Conservation (phyloP, 2,888 invertebrate species). For the Conus canariensis region DNA sequence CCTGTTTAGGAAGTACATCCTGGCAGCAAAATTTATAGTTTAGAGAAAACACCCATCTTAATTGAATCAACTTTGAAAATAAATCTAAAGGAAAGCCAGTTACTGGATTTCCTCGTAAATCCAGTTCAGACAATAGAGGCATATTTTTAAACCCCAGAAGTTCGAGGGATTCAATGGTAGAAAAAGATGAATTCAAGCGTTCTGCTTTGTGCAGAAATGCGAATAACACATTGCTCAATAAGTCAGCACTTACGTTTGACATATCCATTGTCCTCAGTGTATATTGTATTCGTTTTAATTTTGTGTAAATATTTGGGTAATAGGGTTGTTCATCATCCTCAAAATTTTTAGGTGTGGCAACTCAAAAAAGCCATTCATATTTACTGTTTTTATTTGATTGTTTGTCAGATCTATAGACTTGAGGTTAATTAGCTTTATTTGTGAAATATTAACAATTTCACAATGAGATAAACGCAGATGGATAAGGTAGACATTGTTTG, state of each 20-base stretch:
- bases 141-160: not conserved
- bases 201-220: not conserved
- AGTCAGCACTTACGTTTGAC: not conserved
- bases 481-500: not conserved
- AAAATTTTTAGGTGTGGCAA: too few relatives aligned
- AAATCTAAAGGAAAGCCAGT: not conserved
- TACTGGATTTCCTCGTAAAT: not conserved
- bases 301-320: too few relatives aligned
- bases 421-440: not conserved
- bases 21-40: not conserved
- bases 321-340: too few relatives aligned
- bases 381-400: not conserved
- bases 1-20: not conserved
- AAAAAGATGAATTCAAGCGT: not conserved
- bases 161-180: not conserved
- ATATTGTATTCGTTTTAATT: not conserved
- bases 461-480: not conserved
- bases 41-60: not conserved
- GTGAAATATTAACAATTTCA: not conserved
- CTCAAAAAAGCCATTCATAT: not conserved
- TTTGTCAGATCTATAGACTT: not conserved
- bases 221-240: not conserved
- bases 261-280: not conserved
- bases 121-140: not conserved
- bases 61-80: not conserved